These are phyloP conservation scores for Gambelia wislizenii DNA, from an alignment of 2,797 vertebrate genomes.

Conservation along the genomic window DNA sequence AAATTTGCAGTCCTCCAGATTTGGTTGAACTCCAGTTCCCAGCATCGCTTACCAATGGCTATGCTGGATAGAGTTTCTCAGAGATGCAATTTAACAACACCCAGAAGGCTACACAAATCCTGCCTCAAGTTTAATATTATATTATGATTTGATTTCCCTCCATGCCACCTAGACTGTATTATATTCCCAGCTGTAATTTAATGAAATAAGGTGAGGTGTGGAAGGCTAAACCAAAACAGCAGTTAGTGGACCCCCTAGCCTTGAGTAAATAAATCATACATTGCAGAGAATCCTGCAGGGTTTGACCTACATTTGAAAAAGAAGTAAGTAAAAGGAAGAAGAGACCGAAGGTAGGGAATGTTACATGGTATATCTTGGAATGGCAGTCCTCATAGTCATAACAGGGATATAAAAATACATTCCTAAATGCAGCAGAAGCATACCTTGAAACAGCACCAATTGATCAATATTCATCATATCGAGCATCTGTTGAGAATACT, in stretches of 20 bases:
- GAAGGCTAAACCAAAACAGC: neutral
- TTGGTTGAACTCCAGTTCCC: too few relatives aligned
- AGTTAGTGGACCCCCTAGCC: neutral
- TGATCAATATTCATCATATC: neutral
- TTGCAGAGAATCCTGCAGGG: neutral
- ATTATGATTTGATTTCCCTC: neutral
- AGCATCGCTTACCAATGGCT: too few relatives aligned
- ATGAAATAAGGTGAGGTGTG: neutral
- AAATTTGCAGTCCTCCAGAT: too few relatives aligned
- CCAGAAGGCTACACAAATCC: too few relatives aligned
- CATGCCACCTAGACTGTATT: too few relatives aligned
- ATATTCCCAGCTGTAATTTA: neutral
- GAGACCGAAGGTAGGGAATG: neutral
- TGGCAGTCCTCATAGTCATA: neutral
- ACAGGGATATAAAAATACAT: neutral
- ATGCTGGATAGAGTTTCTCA: neutral
- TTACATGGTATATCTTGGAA: neutral
- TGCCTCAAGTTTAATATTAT: too few relatives aligned
- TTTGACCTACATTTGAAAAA: neutral
- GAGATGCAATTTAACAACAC: too few relatives aligned
- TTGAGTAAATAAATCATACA: neutral
- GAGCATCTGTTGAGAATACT: too few relatives aligned
- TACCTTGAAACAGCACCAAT: neutral
- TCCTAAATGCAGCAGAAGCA: neutral
- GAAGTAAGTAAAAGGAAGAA: neutral